Evolutionary conservation across 2,888 invertebrate species (phyloP), one percentile per base, ranked within the genome.

Genomic region (Drosophila multiciliata): DNA sequence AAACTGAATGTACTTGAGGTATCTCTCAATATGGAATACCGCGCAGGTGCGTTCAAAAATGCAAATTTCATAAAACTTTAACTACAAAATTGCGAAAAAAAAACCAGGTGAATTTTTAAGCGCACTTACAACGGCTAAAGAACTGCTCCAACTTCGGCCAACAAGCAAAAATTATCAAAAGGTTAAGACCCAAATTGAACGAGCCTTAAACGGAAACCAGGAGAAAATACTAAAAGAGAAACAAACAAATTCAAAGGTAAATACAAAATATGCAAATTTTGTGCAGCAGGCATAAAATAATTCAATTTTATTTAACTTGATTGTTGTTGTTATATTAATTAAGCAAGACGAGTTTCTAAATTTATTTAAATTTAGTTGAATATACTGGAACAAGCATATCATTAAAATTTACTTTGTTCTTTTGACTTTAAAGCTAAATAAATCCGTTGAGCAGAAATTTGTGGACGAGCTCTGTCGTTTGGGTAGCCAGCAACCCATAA

Each of bases 391-490:
- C 17, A 49, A 26, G 1, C 17, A 8, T 9, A 15, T 49, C 5
- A 49, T 5, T 26, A 26, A 49, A 17, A 29, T 29, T 29, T 29
- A 29, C 7, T 35, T 54, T 33, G 50, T 49, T 36, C 29, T 53
- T 36, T 49, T 33, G 33, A 65, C 68, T 50, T 70, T 70, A n/a
- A 48, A 73, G 67, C 33, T 11, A 0, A 9, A 23, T 1, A 89
- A 90, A 73, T 75, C 89, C 2, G 66, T 71, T 8, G 90, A 89
- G 60, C 85, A 88, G 53, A 63, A 65, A 60, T 73, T 89, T 64
- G 76, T 84, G 35, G 83, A 83, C 54, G 89, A 91, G 66, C 81
- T 92, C 23, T 91, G 92, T 32, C 92, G 90, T 3, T 73, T 75
- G 12, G 73, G 78, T 11, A 69, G 73, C 8, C 68, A 80, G 3